Evolutionary conservation across 2,113 vertebrate genomes (phyloP).

Genomic region (Pollimyrus isidori): DNA sequence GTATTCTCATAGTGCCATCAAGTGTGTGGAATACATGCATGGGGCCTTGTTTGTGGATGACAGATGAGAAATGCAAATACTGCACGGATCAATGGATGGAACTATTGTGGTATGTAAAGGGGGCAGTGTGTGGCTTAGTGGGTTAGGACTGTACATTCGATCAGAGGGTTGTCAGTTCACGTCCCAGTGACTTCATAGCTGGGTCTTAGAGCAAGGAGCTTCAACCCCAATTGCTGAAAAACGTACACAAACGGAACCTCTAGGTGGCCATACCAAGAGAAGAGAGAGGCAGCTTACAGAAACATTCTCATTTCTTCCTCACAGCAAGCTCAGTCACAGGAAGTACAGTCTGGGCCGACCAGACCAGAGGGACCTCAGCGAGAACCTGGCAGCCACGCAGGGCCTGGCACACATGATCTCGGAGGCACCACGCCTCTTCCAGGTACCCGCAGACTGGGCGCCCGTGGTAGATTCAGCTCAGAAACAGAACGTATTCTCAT

Average conservation of each 20-base stretch:
- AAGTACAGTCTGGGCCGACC: slow-evolving; percentile 75
- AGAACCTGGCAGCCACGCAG: slow-evolving; percentile 78
- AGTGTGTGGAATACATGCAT: background rate
- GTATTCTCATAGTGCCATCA: too few species aligned
- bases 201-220: background rate
- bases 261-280: background rate
- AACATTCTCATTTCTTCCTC: background rate
- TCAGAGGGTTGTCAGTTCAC: background rate
- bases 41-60: background rate
- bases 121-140: background rate
- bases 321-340: slow-evolving; percentile 62
- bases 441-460: slow-evolving; percentile 50
- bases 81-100: background rate
- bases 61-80: background rate
- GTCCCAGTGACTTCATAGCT: background rate
- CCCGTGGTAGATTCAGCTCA: background rate
- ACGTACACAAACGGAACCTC: background rate
- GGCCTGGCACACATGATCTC: slow-evolving; percentile 74
- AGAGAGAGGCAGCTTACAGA: background rate
- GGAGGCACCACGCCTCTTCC: slow-evolving; percentile 69
- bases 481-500: background rate
- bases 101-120: too few species aligned
- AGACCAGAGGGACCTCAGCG: slow-evolving; percentile 74
- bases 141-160: background rate
- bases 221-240: background rate